Percentiles rank a stretch among this genome's conserved stretches.
These are phyloP conservation scores for Bradypus variegatus DNA, from an alignment of 2,797 vertebrate genomes.

Conservation along the genomic window DNA sequence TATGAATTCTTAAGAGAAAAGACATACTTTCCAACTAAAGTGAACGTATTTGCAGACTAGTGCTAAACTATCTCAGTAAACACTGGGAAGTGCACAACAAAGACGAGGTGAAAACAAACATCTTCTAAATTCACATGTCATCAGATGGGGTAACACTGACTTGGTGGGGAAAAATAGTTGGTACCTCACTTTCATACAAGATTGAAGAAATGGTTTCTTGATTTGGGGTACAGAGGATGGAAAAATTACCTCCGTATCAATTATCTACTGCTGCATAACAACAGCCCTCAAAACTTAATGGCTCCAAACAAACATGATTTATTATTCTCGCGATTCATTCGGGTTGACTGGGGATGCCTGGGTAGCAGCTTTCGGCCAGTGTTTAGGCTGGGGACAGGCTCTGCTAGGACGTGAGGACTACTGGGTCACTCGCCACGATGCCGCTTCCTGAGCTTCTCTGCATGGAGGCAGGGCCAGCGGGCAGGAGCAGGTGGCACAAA, in stretches of 20 bases:
- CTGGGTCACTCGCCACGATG: not conserved
- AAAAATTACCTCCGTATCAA: not conserved
- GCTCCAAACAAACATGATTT: not conserved
- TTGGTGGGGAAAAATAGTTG: not conserved
- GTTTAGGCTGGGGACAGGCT: not conserved
- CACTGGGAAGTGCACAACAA: rapidly evolving
- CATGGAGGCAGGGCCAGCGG: not conserved
- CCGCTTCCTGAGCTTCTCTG: not conserved
- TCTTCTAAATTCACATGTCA: not conserved
- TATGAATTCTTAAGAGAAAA: not conserved
- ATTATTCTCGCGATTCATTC: rapidly evolving
- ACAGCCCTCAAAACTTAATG: not conserved
- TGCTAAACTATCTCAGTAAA: too few relatives aligned
- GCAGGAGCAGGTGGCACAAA: too few relatives aligned
- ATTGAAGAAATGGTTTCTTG: not conserved
- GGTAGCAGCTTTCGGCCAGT: rapidly evolving
- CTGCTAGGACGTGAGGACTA: not conserved
- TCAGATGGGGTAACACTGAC: not conserved
- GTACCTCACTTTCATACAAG: not conserved
- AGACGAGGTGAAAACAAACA: rapidly evolving
- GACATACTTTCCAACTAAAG: not conserved
- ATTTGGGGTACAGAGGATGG: not conserved
- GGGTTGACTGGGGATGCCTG: too few relatives aligned
- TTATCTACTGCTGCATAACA: too few relatives aligned
- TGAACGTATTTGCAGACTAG: not conserved